These are phyloP conservation scores for Thalpophila matura DNA, from an alignment of 2,888 invertebrate genomes.

Conservation along the genomic window DNA sequence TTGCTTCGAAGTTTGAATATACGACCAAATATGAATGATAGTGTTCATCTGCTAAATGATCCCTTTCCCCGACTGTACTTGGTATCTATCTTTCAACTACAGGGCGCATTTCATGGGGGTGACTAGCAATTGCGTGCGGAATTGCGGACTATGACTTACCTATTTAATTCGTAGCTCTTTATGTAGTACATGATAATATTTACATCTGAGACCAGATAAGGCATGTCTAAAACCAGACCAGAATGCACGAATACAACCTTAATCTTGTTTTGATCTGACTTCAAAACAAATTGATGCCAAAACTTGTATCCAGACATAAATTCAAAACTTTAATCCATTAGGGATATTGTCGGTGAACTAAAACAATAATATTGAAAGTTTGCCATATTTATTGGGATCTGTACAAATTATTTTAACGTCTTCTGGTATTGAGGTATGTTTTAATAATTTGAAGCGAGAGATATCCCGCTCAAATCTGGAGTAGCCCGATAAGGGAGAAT, in stretches of 20 bases:
- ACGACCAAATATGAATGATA: too few relatives aligned
- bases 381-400: slow-evolving; percentile 32
- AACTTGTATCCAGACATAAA: slow-evolving; percentile 39
- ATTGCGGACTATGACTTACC: too few relatives aligned
- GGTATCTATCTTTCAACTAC: too few relatives aligned
- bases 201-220: not conserved
- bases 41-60: too few relatives aligned
- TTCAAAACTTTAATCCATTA: slow-evolving; percentile 55
- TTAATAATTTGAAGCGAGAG: not conserved
- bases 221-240: not conserved
- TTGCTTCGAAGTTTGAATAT: too few relatives aligned
- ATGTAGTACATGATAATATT: slow-evolving; percentile 1
- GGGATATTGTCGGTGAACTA: slow-evolving; percentile 48
- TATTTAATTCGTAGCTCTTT: too few relatives aligned
- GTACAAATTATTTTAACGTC: slow-evolving; percentile 22
- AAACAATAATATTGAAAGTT: slow-evolving; percentile 54
- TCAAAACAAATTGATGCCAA: slow-evolving; percentile 42
- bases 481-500: too few relatives aligned
- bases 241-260: slow-evolving; percentile 1
- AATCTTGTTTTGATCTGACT: slow-evolving; percentile 27
- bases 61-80: too few relatives aligned
- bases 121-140: too few relatives aligned
- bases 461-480: too few relatives aligned
- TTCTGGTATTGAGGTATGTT: not conserved
- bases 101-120: too few relatives aligned